Evolutionary conservation across 2,888 invertebrate genomes (phyloP), one percentile per base, ranked within the genome.

Genomic region (Microplitis deprimator): DNA sequence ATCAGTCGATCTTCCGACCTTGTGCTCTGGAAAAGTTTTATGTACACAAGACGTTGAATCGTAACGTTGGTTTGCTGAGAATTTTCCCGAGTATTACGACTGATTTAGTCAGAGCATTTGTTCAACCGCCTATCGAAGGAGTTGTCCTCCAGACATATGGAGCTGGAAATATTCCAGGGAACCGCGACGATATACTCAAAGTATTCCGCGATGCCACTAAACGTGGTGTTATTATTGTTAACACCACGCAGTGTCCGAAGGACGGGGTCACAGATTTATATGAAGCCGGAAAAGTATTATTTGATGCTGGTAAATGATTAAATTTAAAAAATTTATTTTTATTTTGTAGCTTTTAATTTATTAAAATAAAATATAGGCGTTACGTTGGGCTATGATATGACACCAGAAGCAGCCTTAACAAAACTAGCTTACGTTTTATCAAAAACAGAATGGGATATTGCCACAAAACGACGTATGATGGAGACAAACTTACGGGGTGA

Each of bases 71-170:
- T 0, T 89, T 98, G 29, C 88, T 98, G 65, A 92, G 97, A 13
- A 92, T 98, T 83, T 98, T 98, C 87, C 98, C 98, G 0, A 96
- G 97, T 81, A 97, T 99, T 84, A 96, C 96, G 8, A 91, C 93
- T 0, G 93, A 94, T 62, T 95, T 96, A 29, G 92, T 96, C 1
- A 91, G 90, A 81, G 93, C 95, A 0, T 94, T 95, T 85, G 90
- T 95, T 60, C 93, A 94, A 81, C 94, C 96, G 1, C 95, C 97
- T 13, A 95, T 95, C 78, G 90, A 93, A 84, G 95, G 98, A 13
- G 94, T 98, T 0, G 95, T 99, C 0, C 90, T 99, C 62, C 96
- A 98, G 90, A 96, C 96, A 0, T 99, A 97, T 85, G 99, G 99
- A 0, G 93, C 96, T 0, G 99, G 99, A 0, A 99, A 99, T 87